phyloP scores from a whole-genome alignment of 2,113 vertebrate species.

The Tragelaphus strepsiceros region DNA sequence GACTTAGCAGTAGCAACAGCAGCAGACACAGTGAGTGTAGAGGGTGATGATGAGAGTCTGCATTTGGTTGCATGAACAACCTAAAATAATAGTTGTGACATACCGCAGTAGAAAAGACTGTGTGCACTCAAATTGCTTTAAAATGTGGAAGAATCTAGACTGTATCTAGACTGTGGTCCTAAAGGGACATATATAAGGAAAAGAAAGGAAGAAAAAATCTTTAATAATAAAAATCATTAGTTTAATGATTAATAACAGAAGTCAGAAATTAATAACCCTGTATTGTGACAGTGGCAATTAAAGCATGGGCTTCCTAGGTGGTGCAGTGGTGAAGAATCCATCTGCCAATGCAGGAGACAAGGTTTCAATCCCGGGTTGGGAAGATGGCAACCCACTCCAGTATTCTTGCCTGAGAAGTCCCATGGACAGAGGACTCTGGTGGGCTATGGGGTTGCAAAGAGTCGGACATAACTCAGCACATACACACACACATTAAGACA shows the following conservation, averaged over 20 bases:
- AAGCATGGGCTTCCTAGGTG: not conserved
- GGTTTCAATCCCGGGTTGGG: accelerated
- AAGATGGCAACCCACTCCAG: not conserved
- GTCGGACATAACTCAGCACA: not conserved
- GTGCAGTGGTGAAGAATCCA: not conserved
- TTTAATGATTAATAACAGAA: not conserved
- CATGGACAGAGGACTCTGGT: not conserved
- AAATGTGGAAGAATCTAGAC: not conserved
- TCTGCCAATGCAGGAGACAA: not conserved
- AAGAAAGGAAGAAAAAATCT: not conserved
- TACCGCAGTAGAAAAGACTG: not conserved
- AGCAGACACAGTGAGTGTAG: not conserved
- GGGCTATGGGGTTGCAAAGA: not conserved
- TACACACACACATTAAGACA: not conserved
- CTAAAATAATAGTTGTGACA: not conserved
- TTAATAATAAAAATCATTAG: not conserved
- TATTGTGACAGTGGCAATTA: not conserved
- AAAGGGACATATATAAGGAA: not conserved
- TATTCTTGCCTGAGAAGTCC: not conserved
- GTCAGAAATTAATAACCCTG: not conserved
- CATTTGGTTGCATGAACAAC: not conserved
- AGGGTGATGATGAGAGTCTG: not conserved
- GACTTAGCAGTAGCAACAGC: too few relatives aligned
- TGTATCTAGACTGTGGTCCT: not conserved
- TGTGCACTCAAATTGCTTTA: not conserved